Evolutionary conservation across 2,797 vertebrate genomes (phyloP), one percentile per base, ranked within the genome.

Genomic region (Cercopithecus hamlyni): DNA sequence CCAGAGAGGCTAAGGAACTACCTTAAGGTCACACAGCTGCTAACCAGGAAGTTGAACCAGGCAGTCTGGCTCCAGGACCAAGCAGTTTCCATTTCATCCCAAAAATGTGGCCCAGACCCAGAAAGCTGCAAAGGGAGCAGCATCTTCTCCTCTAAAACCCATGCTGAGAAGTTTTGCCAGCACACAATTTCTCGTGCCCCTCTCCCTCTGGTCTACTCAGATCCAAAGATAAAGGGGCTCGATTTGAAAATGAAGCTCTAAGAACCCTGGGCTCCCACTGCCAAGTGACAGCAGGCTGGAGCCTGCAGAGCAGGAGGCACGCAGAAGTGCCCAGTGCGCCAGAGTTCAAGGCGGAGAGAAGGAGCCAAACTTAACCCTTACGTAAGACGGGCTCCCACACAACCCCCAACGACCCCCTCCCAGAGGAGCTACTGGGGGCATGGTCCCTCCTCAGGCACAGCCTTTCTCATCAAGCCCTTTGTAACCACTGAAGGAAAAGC

Each of bases 301-400:
- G 26, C 55, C 57, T 61, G n/a, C 15, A 11, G 58, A 86, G 39
- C 57, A 55, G 1, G 0, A 55, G 77, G n/a, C 95, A 58, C 3
- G 0, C 72, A 72, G 20, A 85, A n/a, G 45, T 20, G 57, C 82
- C 88, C 39, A 20, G 82, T 24, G 22, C 5, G 2, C 67, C 70
- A 72, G 80, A 97, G 93, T 58, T 90, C 88, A 95, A 88, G 48
- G 77, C 82, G 26, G 75, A 72, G 10, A 79, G 79, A 61, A 76
- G 90, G 12, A 39, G 48, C 70, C 88, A 96, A 85, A 97, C 89
- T 93, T 82, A 95, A 84, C 57, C 61, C 64, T 50, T 48, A 95
- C 0, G 4, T 76, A 90, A 97, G 84, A 55, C 2, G 45, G 36
- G 81, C 30, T 75, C 48, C 0, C 0, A 77, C 79, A 88, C 5